These are phyloP conservation scores for Eristalis arbustorum DNA, from an alignment of 2,888 invertebrate species.

Conservation along the genomic window DNA sequence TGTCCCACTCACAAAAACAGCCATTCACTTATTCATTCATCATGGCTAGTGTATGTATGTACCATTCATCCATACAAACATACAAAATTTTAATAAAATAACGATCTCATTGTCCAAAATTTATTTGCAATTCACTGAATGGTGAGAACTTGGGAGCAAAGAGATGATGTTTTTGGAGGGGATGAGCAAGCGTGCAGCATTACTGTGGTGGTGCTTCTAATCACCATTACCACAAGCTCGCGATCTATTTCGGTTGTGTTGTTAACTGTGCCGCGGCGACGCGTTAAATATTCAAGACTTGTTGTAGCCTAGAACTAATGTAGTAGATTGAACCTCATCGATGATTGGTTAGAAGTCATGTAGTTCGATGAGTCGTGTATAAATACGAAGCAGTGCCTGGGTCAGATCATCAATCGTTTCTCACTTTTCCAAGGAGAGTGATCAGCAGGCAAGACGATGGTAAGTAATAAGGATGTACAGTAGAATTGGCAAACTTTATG, in stretches of 20 bases:
- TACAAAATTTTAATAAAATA: conserved; percentile 41
- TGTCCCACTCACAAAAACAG: conserved; percentile 13
- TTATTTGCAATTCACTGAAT: conserved; percentile 51
- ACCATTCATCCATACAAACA: neutral
- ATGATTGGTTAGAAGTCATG: conserved; percentile 48
- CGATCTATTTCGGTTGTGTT: conserved; percentile 18
- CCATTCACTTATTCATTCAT: neutral
- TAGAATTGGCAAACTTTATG: neutral
- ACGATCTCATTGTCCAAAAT: conserved; percentile 41
- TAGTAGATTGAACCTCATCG: conserved; percentile 40
- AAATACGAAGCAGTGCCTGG: conserved; percentile 46
- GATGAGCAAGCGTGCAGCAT: neutral
- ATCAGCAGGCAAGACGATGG: conserved; percentile 48
- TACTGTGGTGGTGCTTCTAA: conserved; percentile 29
- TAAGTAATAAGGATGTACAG: conserved; percentile 29
- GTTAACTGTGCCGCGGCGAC: conserved; percentile 10
- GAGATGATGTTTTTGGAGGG: conserved; percentile 14
- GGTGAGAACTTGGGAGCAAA: conserved; percentile 10
- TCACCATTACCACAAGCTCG: conserved; percentile 35
- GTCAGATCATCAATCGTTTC: conserved; percentile 59
- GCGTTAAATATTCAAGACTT: conserved; percentile 61
- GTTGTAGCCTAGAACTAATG: conserved; percentile 57
- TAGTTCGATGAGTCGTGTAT: conserved; percentile 51
- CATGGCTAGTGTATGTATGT: neutral
- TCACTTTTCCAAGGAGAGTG: conserved; percentile 60